phyloP scores from a whole-genome alignment of 2,888 invertebrate genomes.

The Erynnis tages region DNA sequence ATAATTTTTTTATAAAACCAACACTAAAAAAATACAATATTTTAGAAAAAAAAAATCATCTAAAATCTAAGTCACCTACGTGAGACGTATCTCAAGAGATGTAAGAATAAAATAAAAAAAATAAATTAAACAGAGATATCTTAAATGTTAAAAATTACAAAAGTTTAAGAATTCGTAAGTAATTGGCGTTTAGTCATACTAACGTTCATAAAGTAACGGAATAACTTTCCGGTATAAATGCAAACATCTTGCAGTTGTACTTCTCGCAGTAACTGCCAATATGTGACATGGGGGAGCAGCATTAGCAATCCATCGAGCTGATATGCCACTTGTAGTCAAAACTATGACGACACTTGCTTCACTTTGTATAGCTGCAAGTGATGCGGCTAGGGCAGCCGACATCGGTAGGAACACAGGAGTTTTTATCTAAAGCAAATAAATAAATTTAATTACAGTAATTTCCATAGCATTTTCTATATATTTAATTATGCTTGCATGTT shows the following conservation, averaged over 20 bases:
- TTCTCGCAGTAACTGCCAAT: conserved; percentile 40
- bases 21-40: too few species aligned
- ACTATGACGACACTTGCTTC: conserved; percentile 33
- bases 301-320: conserved; percentile 33
- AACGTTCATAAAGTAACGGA: conserved; percentile 43
- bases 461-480: too few species aligned
- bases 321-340: conserved; percentile 32
- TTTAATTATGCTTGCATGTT: too few species aligned
- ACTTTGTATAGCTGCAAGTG: conserved; percentile 31
- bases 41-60: too few species aligned
- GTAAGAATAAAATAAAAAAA: too few species aligned
- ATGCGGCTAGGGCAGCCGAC: conserved; percentile 32
- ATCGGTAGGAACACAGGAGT: conserved; percentile 27
- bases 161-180: too few species aligned
- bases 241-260: conserved; percentile 37
- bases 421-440: conserved; percentile 28
- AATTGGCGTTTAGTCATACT: too few species aligned
- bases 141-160: too few species aligned
- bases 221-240: conserved; percentile 45
- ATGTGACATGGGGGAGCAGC: conserved; percentile 31
- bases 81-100: too few species aligned
- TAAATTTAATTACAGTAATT: background rate
- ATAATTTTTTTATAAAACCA: too few species aligned
- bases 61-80: too few species aligned
- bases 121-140: too few species aligned